A percentile compares a stretch with the other conserved stretches of the same genome.
phyloP scores from a whole-genome alignment of 2,888 invertebrate species.

The Belgica antarctica region DNA sequence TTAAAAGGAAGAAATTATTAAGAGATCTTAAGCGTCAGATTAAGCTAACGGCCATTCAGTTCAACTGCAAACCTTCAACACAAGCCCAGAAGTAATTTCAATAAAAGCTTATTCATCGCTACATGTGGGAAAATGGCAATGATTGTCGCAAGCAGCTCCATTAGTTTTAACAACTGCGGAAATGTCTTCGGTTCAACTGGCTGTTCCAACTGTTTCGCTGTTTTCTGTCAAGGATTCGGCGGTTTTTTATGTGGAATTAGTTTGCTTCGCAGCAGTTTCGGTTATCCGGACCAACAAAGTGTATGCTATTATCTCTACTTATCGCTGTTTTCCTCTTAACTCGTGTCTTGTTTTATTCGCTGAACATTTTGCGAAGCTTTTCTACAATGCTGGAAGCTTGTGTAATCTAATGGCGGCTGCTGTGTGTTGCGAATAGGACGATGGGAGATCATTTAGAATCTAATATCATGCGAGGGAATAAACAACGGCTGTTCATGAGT shows the following conservation, averaged over 20 bases:
- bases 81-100: no score
- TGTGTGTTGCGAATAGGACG: not conserved
- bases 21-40: no score
- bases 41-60: no score
- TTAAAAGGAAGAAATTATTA: no score
- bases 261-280: not conserved
- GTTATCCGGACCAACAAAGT: not conserved
- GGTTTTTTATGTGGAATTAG: not conserved
- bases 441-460: not conserved
- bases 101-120: no score
- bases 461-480: not conserved
- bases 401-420: conserved; percentile 15
- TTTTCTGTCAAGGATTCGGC: no score
- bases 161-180: conserved; percentile 8
- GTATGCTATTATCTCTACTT: not conserved
- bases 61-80: no score
- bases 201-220: not conserved
- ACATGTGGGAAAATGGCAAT: no score
- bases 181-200: not conserved
- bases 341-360: not conserved
- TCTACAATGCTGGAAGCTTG: not conserved
- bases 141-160: conserved; percentile 6
- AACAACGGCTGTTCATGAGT: not conserved
- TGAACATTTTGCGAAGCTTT: not conserved
- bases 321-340: not conserved